Evolutionary conservation across 2,888 invertebrate genomes (phyloP), one percentile per base, ranked within the genome.

Genomic region (Tethea ocularis): DNA sequence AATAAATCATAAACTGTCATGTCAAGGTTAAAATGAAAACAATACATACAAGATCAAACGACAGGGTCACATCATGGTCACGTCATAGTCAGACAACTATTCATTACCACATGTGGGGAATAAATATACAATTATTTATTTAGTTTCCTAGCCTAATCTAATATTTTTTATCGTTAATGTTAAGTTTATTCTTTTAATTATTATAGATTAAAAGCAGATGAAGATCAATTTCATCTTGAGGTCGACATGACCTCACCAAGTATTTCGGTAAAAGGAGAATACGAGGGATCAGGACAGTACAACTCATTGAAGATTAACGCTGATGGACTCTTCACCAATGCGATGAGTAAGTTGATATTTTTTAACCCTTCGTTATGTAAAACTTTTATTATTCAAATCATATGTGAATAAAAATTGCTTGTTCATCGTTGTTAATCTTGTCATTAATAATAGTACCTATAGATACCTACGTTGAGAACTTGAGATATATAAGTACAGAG

Each of bases 251-350:
- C 91, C 46, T 81, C 94, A 29, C 95, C 95, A 0, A 88, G 88
- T 67, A 75, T 95, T 11, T 77, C 87, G 51, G 82, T 95, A 2
- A 94, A 92, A 56, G 95, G 96, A 4, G 82, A 90, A 29, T 96
- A 95, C 79, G 93, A 93, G 68, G 95, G 94, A 0, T 94, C 95
- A 62, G 95, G 96, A 15, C 87, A 91, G 41, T 87, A 96, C 59
- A 95, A 95, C 64, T 87, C 93, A 11, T 86, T 96, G 65, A 94
- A 93, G 68, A 77, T 96, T 62, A 93, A 93, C 61, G 95, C 96
- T 29, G 89, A 91, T 64, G 95, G 95, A 38, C 83, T 84, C 36
- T 95, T 94, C 74, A 94, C 94, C 73, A 84, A 93, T 2, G 93
- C 94, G 51, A 93, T 95, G 94, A 90, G 96, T 96, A 83, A 91